Evolutionary conservation across 2,113 vertebrate genomes (phyloP).

Genomic region (Cheirogaleus medius): DNA sequence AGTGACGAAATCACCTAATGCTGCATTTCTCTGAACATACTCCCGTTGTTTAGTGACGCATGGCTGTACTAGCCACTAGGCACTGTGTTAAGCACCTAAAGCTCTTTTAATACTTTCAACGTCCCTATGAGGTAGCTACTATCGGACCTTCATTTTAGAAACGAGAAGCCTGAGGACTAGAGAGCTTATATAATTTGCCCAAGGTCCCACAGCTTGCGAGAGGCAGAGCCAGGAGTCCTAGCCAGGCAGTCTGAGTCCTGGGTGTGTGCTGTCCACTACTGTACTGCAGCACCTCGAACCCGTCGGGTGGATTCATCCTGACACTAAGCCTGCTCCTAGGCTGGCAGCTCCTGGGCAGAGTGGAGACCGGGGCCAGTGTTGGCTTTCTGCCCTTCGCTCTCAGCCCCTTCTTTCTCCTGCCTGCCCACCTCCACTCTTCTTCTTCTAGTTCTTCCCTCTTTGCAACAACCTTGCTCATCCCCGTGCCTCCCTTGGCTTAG

Average conservation of each 20-base stretch:
- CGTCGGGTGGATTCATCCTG: fast-evolving
- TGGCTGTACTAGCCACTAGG: background rate
- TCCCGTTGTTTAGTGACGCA: background rate
- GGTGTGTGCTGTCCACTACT: fast-evolving
- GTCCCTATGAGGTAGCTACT: background rate
- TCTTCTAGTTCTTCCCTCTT: background rate
- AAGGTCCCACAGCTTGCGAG: background rate
- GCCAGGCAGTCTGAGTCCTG: background rate
- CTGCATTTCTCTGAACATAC: too few species aligned
- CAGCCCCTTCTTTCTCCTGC: background rate
- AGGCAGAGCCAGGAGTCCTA: background rate
- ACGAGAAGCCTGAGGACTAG: background rate
- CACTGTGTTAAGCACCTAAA: background rate
- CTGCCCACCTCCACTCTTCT: background rate
- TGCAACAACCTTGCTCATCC: background rate
- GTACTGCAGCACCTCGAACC: fast-evolving
- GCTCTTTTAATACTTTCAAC: background rate
- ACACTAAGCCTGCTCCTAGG: background rate
- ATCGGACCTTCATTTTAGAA: background rate
- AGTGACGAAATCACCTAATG: background rate
- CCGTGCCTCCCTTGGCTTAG: background rate
- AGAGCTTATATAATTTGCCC: too few species aligned
- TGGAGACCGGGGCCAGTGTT: background rate
- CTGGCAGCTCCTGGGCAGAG: background rate
- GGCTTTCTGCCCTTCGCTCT: background rate